Base-by-base conservation (phyloP, 2,888 invertebrate species). In the Trichopria drosophilae region DNA sequence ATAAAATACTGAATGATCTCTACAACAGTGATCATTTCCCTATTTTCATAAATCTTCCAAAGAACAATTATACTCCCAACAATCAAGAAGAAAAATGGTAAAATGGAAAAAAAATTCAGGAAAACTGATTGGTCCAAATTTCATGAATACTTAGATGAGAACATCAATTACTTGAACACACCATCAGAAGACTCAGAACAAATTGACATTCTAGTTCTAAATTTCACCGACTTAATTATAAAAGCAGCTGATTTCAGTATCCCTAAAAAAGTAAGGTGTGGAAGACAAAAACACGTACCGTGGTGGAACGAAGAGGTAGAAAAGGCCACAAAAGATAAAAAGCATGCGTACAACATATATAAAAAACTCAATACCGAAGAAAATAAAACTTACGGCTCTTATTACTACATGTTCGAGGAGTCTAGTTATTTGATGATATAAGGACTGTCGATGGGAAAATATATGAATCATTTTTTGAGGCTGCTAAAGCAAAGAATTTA, bases 21-120 rank as follows among this genome's bases (percentile, higher is more conserved):
- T 40, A 53, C 26, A 47, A 53, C 13, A 53, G 49, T 34, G 57
- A 62, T 22, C 58, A 61, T 15, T 59, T 53, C 20, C 60, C 57
- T 1, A 48, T 59, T 6, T 15, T 28, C 18, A 55, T 61, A 5
- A 6, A 45, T n/a, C 4, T 22, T 4, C 19, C 3, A n/a, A 35
- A 41, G 7, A 41, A 43, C 29, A 26, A n/a, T n/a, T n/a, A n/a
- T n/a, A n/a, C n/a, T n/a, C 12, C 16, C 35, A 4, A 39, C 6
- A 9, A 12, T 9, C 3, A 22, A 16, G 3, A 10, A 23, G 12
- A 13, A 22, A 10, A 22, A 9, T 9, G 2, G n/a, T 9, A 4
- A 56, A 50, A 40, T 62, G 56, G 59, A 59, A 43, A 36, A 51
- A 47, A 46, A 48, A 44, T 23, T 57, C 2, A 31, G 53, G 16